A percentile compares a stretch with the other conserved stretches of the same genome.
Evolutionary conservation across 2,888 invertebrate species (phyloP).

Genomic region (Ophion costatus): DNA sequence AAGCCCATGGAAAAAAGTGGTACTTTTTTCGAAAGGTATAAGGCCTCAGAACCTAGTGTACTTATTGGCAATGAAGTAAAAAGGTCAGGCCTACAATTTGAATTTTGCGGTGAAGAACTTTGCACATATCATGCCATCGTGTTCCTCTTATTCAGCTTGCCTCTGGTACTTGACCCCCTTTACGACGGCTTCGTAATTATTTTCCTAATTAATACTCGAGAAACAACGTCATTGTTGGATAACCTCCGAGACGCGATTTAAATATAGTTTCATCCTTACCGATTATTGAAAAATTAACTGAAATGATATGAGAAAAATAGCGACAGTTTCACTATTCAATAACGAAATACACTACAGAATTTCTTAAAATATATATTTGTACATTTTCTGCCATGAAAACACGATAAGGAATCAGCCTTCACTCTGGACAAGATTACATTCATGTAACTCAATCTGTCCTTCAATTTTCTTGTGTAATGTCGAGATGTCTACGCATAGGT

Average conservation of each 20-base stretch:
- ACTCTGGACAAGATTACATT: background rate
- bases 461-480: background rate
- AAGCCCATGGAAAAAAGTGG: no score
- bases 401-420: background rate
- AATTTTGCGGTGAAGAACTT: background rate
- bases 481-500: background rate
- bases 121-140: constrained; percentile 2
- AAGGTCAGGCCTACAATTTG: no score
- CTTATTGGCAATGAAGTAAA: no score
- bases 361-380: background rate
- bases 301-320: no score
- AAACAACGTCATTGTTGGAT: constrained; percentile 29
- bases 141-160: constrained; percentile 16
- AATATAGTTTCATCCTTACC: background rate
- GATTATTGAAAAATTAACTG: background rate
- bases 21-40: no score
- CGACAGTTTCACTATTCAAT: no score
- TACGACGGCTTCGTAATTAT: constrained; percentile 40
- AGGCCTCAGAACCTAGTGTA: no score
- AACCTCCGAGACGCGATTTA: background rate
- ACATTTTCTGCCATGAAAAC: background rate
- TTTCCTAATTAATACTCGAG: constrained; percentile 51
- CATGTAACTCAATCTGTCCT: background rate
- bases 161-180: constrained; percentile 49
- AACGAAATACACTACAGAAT: background rate